Evolutionary conservation across 1,140 invertebrate species (phyloP).

Genomic region (Tetramorium parvispinum): DNA sequence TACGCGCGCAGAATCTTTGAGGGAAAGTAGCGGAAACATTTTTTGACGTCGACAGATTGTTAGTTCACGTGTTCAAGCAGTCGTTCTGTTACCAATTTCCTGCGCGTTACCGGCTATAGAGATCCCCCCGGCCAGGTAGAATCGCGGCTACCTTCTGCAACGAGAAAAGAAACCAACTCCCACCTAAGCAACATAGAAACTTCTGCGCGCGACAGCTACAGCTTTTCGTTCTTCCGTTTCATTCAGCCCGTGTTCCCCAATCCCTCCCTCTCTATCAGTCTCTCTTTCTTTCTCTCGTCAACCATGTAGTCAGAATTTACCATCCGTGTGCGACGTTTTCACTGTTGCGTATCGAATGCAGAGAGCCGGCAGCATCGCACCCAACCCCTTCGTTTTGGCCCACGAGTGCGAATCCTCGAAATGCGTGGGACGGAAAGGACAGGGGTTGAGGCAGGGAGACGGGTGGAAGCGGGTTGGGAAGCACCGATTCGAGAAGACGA

Average conservation of each 20-base stretch:
- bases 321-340: constrained; percentile 34
- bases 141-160: constrained; percentile 50
- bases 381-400: constrained; percentile 60
- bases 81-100: constrained; percentile 71
- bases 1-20: neutral
- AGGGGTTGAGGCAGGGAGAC: neutral
- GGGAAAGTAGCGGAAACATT: constrained; percentile 35
- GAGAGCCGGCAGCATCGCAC: constrained; percentile 27
- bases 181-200: constrained; percentile 53
- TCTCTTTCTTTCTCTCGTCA: constrained; percentile 28
- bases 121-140: constrained; percentile 62
- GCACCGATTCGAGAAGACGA: constrained; percentile 43
- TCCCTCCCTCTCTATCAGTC: neutral
- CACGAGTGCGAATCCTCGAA: constrained; percentile 57
- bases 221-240: constrained; percentile 64
- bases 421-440: constrained; percentile 37
- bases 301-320: constrained; percentile 44
- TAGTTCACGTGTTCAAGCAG: constrained; percentile 63
- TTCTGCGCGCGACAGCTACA: constrained; percentile 71
- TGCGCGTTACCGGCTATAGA: constrained; percentile 65
- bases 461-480: neutral
- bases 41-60: constrained; percentile 60
- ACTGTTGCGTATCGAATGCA: constrained; percentile 65
- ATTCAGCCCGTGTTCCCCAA: constrained; percentile 41
- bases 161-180: constrained; percentile 63